Percentiles rank a stretch among this genome's conserved stretches.
These are phyloP conservation scores for Rhabdomys dilectus DNA, from an alignment of 2,113 vertebrate genomes.

Conservation along the genomic window DNA sequence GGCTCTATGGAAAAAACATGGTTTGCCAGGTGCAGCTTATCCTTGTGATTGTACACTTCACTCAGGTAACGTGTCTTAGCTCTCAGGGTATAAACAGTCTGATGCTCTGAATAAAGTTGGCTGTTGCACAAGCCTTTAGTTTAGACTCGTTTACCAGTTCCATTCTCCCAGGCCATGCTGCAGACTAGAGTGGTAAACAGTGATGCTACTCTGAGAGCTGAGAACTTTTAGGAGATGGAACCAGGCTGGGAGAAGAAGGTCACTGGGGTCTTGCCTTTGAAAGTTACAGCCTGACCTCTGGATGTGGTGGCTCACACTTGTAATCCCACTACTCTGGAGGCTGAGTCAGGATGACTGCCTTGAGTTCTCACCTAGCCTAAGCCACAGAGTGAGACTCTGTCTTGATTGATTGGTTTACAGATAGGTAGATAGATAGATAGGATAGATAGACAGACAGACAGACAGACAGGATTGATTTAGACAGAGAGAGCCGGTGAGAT, in stretches of 20 bases:
- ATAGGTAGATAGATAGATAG: too few relatives aligned
- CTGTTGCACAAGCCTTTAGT: not conserved
- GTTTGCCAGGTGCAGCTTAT: not conserved
- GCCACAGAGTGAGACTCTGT: not conserved
- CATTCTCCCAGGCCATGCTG: not conserved
- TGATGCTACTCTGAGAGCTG: not conserved
- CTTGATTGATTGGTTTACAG: too few relatives aligned
- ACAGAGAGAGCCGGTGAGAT: not conserved
- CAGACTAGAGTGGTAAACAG: not conserved
- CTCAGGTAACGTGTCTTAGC: not conserved
- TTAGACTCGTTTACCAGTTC: too few relatives aligned
- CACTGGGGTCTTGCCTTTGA: not conserved
- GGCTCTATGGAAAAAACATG: not conserved
- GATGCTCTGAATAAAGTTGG: not conserved
- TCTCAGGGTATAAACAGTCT: not conserved
- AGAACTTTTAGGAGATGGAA: not conserved
- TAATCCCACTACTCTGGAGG: not conserved
- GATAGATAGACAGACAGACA: too few relatives aligned
- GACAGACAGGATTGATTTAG: too few relatives aligned
- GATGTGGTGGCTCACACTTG: not conserved
- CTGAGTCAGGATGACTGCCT: not conserved
- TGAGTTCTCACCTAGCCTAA: not conserved
- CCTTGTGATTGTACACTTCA: not conserved
- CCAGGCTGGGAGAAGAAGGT: not conserved
- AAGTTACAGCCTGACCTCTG: not conserved